phyloP scores from a whole-genome alignment of 1,140 invertebrate species.

The Brachionus calyciflorus region DNA sequence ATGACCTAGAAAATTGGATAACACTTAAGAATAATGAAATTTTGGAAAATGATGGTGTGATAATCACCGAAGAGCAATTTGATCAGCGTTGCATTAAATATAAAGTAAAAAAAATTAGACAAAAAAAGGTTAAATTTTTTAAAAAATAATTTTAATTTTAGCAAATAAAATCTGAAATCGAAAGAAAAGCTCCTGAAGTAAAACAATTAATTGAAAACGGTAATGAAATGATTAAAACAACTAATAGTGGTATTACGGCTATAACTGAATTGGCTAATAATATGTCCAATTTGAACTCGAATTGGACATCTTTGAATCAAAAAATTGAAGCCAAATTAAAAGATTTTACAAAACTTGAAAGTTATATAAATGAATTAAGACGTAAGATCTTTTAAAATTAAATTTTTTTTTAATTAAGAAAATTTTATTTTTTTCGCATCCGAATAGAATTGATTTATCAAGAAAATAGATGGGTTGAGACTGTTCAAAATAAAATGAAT shows the following conservation, averaged over 20 bases:
- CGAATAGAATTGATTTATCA: constrained; percentile 21
- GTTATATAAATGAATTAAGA: constrained; percentile 25
- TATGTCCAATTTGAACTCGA: constrained; percentile 10
- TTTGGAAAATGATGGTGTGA: constrained; percentile 21
- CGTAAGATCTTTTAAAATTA: neutral
- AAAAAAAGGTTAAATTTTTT: no score
- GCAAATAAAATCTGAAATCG: constrained; percentile 46
- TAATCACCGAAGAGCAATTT: constrained; percentile 44
- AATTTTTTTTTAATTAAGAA: neutral
- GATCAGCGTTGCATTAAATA: constrained; percentile 36
- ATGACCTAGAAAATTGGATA: constrained; percentile 43
- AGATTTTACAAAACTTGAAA: neutral
- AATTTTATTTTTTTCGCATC: neutral
- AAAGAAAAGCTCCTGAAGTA: neutral
- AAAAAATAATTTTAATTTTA: neutral
- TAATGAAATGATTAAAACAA: constrained; percentile 33
- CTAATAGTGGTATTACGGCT: neutral
- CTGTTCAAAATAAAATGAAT: constrained; percentile 21
- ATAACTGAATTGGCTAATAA: constrained; percentile 7
- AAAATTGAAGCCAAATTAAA: constrained; percentile 12
- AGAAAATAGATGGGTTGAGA: constrained; percentile 41
- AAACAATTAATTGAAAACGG: constrained; percentile 7
- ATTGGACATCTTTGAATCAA: constrained; percentile 33
- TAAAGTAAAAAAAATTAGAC: neutral
- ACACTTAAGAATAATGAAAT: constrained; percentile 14